Percentiles rank a stretch among this genome's conserved stretches.
phyloP scores from a whole-genome alignment of 1,140 invertebrate genomes.

The Trichonephila clavata region DNA sequence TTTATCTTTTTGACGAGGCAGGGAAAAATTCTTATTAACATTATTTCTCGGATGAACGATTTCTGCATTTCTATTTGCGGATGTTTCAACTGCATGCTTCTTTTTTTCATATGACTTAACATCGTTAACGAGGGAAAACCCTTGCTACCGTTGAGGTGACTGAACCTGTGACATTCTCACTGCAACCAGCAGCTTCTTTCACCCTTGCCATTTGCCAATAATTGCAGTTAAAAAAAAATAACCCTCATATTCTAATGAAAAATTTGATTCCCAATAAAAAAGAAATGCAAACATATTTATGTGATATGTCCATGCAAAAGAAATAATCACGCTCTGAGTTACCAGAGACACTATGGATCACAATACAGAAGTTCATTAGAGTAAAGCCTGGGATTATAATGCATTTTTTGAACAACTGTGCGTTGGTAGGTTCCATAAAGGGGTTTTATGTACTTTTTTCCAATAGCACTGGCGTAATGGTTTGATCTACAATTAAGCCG shows the following conservation, averaged over 20 bases:
- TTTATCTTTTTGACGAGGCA: not conserved
- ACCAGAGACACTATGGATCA: not conserved
- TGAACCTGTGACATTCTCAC: slow-evolving; percentile 2
- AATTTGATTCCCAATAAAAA: no score
- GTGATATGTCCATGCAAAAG: no score
- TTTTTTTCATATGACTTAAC: not conserved
- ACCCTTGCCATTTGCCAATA: not conserved
- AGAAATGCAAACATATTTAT: no score
- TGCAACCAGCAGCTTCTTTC: not conserved
- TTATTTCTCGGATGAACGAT: slow-evolving; percentile 1
- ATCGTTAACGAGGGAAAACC: not conserved
- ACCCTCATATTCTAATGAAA: no score
- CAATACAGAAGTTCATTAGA: not conserved
- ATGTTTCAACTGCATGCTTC: not conserved
- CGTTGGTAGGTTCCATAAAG: slow-evolving; percentile 10
- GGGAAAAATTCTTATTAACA: not conserved
- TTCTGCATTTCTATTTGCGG: not conserved
- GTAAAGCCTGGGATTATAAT: not conserved
- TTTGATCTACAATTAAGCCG: slow-evolving; percentile 5
- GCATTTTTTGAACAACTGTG: not conserved
- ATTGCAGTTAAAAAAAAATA: not conserved
- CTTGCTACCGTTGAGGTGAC: not conserved
- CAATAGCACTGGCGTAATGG: not conserved
- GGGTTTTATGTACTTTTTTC: slow-evolving; percentile 9
- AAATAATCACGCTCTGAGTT: not conserved